These are phyloP conservation scores for Lasioglossum calceatum DNA, from an alignment of 2,888 invertebrate species.

Conservation along the genomic window DNA sequence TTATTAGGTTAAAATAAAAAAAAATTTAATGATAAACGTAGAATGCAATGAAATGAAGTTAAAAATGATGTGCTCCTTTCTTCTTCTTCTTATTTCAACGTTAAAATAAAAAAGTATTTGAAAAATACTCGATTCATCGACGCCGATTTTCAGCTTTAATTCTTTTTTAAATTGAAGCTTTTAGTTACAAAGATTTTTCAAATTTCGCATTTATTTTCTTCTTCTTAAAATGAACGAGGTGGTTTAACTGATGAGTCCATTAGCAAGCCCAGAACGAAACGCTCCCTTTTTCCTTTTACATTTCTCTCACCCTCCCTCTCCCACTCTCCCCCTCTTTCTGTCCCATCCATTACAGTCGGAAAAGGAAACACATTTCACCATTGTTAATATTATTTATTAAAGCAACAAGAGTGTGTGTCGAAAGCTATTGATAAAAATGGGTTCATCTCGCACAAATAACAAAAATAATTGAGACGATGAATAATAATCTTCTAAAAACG, in stretches of 20 bases:
- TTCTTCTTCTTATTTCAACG: neutral
- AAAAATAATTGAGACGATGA: too few relatives aligned
- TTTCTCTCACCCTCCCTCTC: neutral
- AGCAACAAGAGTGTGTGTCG: neutral
- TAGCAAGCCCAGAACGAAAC: constrained; percentile 3
- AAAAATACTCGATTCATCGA: neutral
- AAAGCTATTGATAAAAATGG: neutral
- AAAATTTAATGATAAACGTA: neutral
- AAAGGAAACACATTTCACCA: neutral
- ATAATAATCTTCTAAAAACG: too few relatives aligned
- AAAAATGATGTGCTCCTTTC: neutral
- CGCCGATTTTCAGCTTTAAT: neutral
- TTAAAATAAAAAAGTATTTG: neutral
- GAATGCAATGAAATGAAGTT: neutral
- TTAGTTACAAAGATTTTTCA: neutral
- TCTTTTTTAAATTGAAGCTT: neutral
- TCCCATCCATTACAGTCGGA: neutral
- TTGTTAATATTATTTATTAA: neutral
- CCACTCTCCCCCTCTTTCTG: neutral
- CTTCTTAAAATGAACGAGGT: neutral
- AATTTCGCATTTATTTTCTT: neutral
- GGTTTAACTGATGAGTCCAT: constrained; percentile 9
- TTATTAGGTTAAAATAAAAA: neutral
- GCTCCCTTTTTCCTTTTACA: neutral
- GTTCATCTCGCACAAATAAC: neutral